Percentiles rank a stretch among this genome's conserved stretches.
phyloP scores from a whole-genome alignment of 2,113 vertebrate species.

The Sylvilagus bachmani region DNA sequence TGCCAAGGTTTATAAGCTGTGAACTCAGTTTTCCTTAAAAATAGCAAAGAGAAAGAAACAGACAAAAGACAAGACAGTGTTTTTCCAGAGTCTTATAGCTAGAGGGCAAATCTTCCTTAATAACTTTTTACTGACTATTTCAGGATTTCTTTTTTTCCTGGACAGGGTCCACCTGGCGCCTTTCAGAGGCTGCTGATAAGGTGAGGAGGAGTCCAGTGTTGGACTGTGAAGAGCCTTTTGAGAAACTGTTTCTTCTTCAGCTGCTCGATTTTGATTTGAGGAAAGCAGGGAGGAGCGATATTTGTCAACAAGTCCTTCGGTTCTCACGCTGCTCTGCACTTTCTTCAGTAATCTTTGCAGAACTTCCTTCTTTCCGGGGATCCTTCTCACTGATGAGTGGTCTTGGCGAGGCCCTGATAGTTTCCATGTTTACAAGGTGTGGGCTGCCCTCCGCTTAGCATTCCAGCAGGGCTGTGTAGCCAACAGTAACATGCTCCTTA shows the following conservation, averaged over 20 bases:
- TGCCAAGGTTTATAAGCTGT: slow-evolving; percentile 42
- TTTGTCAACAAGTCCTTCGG: slow-evolving; percentile 83
- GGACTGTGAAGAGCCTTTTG: slow-evolving; percentile 76
- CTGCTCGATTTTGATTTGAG: slow-evolving; percentile 74
- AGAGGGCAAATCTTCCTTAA: slow-evolving; percentile 69
- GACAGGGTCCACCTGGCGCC: slow-evolving; percentile 80
- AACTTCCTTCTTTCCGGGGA: slow-evolving; percentile 81
- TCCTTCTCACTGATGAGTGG: slow-evolving; percentile 73
- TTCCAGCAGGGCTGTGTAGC: slow-evolving; percentile 61
- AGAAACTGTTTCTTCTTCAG: slow-evolving; percentile 72
- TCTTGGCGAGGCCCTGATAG: slow-evolving; percentile 76
- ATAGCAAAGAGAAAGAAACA: slow-evolving; percentile 25
- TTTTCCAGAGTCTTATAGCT: slow-evolving; percentile 76
- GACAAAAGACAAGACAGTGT: slow-evolving; percentile 62
- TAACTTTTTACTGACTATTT: slow-evolving; percentile 79
- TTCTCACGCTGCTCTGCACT: slow-evolving; percentile 72
- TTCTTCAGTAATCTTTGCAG: slow-evolving; percentile 68
- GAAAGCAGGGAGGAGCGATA: slow-evolving; percentile 78
- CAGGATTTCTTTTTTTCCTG: slow-evolving; percentile 66
- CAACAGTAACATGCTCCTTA: not conserved
- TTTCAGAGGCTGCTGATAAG: slow-evolving; percentile 84
- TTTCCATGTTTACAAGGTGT: slow-evolving; percentile 66
- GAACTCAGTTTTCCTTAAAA: slow-evolving; percentile 53
- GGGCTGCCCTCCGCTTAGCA: slow-evolving; percentile 13
- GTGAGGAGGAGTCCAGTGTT: slow-evolving; percentile 69